phyloP scores from a whole-genome alignment of 2,888 invertebrate species.

The Beris chalybata region DNA sequence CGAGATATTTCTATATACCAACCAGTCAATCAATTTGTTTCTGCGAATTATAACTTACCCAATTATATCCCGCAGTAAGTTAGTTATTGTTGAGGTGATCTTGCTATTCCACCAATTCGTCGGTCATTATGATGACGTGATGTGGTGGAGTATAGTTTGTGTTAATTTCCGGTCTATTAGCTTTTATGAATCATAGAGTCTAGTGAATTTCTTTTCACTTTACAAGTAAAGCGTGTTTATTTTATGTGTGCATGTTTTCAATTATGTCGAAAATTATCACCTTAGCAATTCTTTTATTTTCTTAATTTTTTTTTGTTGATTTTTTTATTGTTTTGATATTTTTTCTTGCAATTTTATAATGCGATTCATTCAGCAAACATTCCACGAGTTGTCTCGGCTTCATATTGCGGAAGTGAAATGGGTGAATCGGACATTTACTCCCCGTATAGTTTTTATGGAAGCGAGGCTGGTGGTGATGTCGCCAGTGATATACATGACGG shows the following conservation, averaged over 20 bases:
- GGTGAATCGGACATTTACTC: slow-evolving; percentile 82
- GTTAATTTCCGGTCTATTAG: neutral
- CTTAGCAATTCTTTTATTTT: no score
- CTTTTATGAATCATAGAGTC: slow-evolving; percentile 25
- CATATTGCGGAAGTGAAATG: slow-evolving; percentile 81
- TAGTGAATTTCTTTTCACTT: slow-evolving; percentile 24
- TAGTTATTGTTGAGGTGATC: neutral
- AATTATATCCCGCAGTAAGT: no score
- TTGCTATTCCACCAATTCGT: neutral
- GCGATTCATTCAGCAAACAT: slow-evolving; percentile 49
- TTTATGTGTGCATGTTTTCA: no score
- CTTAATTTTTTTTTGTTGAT: no score
- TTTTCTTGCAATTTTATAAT: no score
- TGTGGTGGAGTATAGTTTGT: neutral
- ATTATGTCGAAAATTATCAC: no score
- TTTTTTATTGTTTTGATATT: no score
- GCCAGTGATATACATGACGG: slow-evolving; percentile 55
- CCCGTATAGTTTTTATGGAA: slow-evolving; percentile 74
- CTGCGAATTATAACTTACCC: no score
- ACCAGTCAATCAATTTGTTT: no score
- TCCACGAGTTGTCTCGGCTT: slow-evolving; percentile 68
- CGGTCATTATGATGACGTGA: neutral
- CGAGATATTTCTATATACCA: no score
- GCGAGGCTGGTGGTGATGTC: slow-evolving; percentile 59
- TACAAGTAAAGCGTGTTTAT: neutral